Conservation (phyloP, 1,140 invertebrate species). For the Hycleus cichorii region DNA sequence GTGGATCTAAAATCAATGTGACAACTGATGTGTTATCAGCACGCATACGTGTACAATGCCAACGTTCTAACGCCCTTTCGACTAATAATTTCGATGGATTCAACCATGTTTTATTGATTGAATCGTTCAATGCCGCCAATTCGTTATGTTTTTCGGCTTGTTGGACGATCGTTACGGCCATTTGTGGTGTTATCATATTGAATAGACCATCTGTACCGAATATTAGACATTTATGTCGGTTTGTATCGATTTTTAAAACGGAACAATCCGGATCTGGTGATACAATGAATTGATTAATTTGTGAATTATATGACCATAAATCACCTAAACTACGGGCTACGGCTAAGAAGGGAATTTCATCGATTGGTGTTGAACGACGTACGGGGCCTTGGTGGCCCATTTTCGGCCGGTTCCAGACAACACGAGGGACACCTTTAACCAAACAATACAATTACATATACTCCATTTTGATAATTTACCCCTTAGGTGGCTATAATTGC, state of each 20-base stretch:
- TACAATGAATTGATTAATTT: slow-evolving; percentile 84
- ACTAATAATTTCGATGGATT: slow-evolving; percentile 90
- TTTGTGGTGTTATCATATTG: slow-evolving; percentile 84
- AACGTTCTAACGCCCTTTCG: slow-evolving; percentile 72
- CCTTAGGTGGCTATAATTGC: too few relatives aligned
- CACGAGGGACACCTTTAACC: slow-evolving; percentile 68
- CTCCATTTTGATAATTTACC: background rate
- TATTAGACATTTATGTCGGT: slow-evolving; percentile 76
- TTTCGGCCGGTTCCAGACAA: slow-evolving; percentile 92
- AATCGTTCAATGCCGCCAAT: slow-evolving; percentile 44
- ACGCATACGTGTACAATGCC: slow-evolving; percentile 70
- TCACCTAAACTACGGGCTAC: slow-evolving; percentile 93
- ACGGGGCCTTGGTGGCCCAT: slow-evolving; percentile 74
- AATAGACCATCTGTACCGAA: slow-evolving; percentile 95
- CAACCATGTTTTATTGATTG: slow-evolving; percentile 53
- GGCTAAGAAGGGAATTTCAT: slow-evolving; percentile 94
- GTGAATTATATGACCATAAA: slow-evolving; percentile 93
- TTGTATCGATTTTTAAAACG: slow-evolving; percentile 77
- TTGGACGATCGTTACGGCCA: slow-evolving; percentile 79
- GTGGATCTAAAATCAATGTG: slow-evolving; percentile 86
- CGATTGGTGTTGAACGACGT: slow-evolving; percentile 73
- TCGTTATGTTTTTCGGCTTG: slow-evolving; percentile 73
- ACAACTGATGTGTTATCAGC: slow-evolving; percentile 95
- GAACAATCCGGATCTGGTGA: slow-evolving; percentile 95
- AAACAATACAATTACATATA: too few relatives aligned